phyloP scores from a whole-genome alignment of 2,113 vertebrate species.

The Panthera leo region DNA sequence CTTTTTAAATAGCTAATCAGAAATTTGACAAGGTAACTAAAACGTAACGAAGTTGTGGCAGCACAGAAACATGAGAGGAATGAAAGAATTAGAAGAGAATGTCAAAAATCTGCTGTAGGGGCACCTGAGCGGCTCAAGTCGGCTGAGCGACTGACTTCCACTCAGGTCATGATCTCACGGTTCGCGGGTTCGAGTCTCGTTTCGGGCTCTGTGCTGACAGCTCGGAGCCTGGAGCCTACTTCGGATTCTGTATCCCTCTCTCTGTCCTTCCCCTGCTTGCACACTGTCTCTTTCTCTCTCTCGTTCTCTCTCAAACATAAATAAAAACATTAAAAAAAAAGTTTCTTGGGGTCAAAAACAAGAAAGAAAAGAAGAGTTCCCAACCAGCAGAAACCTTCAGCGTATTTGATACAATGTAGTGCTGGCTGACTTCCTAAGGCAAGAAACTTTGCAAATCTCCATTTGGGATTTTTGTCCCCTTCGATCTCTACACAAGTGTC shows the following conservation, averaged over 20 bases:
- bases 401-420: not conserved
- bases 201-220: too few species aligned
- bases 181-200: fast-evolving
- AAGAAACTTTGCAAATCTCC: not conserved
- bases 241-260: too few species aligned
- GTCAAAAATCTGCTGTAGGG: not conserved
- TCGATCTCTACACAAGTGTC: not conserved
- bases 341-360: not conserved
- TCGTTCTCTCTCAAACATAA: too few species aligned
- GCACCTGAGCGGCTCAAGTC: too few species aligned
- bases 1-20: not conserved
- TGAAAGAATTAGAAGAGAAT: not conserved
- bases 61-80: not conserved
- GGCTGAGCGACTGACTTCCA: too few species aligned
- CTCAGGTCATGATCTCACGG: too few species aligned
- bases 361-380: not conserved
- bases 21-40: not conserved
- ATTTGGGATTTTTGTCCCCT: not conserved
- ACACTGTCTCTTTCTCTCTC: too few species aligned
- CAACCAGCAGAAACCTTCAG: not conserved
- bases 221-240: too few species aligned
- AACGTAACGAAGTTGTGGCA: not conserved
- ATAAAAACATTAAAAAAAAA: too few species aligned
- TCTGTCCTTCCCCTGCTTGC: too few species aligned
- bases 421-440: not conserved